Evolutionary conservation across 2,797 vertebrate genomes (phyloP), one percentile per base, ranked within the genome.

Genomic region (Megaceryle alcyon): DNA sequence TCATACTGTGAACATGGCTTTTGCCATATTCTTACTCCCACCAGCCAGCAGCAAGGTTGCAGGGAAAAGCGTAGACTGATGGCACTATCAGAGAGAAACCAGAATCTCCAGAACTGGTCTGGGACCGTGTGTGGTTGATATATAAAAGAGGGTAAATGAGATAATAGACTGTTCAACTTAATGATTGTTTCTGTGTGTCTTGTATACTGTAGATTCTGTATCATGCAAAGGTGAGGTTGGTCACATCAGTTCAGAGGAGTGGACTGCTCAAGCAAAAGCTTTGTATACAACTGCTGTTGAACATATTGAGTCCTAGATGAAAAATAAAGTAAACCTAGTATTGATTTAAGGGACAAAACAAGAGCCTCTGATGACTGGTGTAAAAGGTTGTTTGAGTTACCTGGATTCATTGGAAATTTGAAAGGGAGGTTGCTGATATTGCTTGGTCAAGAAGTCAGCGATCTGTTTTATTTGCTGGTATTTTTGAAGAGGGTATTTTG

Each of bases 171-270:
- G 10, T 41, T 86, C 15, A 19, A 5, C 4, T 51, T 51, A 41
- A 41, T 41, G 39, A 41, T 41, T 41, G 39, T 41, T 14, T 26
- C 25, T 51, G 7, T 51, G 49, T 26, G 25, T 61, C 29, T 68
- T 23, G n/a, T 43, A 31, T 22, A 41, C 37, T 75, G 48, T 18
- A 59, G 44, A 10, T 65, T 60, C 33, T 56, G 33, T 70, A 3
- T 22, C 28, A 49, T 25, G 35, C 28, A n/a, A 41, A 70, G 53
- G 23, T 73, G 29, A 48, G 11, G 41, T 14, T 37, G 56, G 37
- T 26, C 7, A 3, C 0, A 0, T n/a, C 35, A 35, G 17, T 20
- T 35, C 19, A 53, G 75, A 60, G 44, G 68, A 9, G 18, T 48
- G 44, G 35, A 33, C 64, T 79, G 31, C 37, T 90, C 31, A 33